Base-by-base conservation (phyloP, 2,888 invertebrate genomes). In the Kryphioiulus occultus region DNA sequence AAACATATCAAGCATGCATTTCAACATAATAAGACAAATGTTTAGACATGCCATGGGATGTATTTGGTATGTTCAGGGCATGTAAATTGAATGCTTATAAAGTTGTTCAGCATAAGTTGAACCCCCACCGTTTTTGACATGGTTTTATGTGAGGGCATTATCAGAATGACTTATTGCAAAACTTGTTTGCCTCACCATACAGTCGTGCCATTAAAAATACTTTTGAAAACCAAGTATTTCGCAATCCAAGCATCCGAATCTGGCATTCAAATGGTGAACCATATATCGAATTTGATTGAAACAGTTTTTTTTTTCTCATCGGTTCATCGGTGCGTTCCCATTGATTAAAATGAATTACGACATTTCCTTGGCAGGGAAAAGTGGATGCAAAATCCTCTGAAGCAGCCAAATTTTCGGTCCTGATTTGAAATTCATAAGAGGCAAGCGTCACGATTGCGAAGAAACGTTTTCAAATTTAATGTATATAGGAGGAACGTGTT, bases 371-470 rank as follows among this genome's bases (percentile, higher is more conserved):
- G 12, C 68, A 68, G 26, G 26, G 10, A 26, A 12, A 26, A 68
- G 9, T 5, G 9, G 9, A 26, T 26, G 15, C 10, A 39, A 68
- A 68, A 68, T 68, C 68, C 68, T 26, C 68, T 1, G 15, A 68
- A 68, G 68, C 68, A 26, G 26, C 9, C 68, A 26, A 68, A 68
- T 26, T 68, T 68, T 68, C 12, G 1, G 47, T 68, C 26, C 68
- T 68, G 68, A 68, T 68, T 68, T 68, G 26, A 68, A 68, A 68
- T 68, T 68, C 68, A 68, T 68, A 68, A 68, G 26, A 68, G 26
- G 26, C 10, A 26, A 68, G 26, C 9, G 12, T 26, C 26, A 12
- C 2, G 9, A 19, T 17, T 59, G 22, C 59, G 59, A 59, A 59
- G 59, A 59, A 59, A 59, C 26, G 68, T 26, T 68, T 68, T 26